Conservation (phyloP, 2,888 invertebrate species). For the Tanypteryx hageni region DNA sequence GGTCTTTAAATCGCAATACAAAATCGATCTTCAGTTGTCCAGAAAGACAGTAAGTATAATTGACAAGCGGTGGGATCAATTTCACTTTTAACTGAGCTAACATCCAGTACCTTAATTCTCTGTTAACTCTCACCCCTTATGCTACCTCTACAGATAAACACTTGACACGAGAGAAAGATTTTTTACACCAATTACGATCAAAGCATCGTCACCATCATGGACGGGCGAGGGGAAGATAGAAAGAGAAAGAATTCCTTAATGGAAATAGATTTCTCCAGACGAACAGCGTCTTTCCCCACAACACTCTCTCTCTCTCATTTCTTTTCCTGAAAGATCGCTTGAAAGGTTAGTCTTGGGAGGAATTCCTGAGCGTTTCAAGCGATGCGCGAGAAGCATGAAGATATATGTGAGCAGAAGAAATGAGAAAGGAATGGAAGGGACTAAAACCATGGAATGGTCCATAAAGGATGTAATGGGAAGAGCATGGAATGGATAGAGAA, state of each 20-base stretch:
- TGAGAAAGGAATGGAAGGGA: not conserved
- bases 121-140: not conserved
- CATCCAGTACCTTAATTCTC: too few species aligned
- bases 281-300: not conserved
- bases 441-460: not conserved
- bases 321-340: conserved; percentile 13
- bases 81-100: too few species aligned
- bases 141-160: not conserved
- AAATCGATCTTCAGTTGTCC: too few species aligned
- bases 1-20: too few species aligned
- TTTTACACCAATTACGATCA: not conserved
- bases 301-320: not conserved
- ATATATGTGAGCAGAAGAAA: conserved; percentile 8
- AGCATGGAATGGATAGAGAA: not conserved
- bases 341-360: conserved; percentile 4
- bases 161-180: not conserved
- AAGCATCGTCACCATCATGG: not conserved
- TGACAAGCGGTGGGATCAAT: too few species aligned
- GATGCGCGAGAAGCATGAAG: not conserved
- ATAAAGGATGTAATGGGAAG: not conserved
- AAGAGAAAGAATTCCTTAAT: conserved; percentile 1
- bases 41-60: too few species aligned
- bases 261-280: conserved; percentile 22
- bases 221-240: not conserved
- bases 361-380: not conserved